These are phyloP conservation scores for Boloria euphrosyne DNA, from an alignment of 2,888 invertebrate genomes.

Conservation along the genomic window DNA sequence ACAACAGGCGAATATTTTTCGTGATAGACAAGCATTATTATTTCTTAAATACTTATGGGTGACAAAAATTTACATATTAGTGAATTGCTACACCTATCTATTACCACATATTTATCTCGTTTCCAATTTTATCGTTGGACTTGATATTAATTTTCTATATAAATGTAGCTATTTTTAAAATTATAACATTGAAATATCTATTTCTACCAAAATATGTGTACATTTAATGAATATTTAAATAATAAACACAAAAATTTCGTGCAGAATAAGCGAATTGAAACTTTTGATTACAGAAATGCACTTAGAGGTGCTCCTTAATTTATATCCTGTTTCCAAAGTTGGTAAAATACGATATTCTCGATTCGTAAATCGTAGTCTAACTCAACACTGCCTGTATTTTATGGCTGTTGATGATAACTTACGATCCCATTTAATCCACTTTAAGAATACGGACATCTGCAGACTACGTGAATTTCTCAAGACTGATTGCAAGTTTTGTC, in stretches of 20 bases:
- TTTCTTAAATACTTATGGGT: too few relatives aligned
- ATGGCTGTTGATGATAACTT: slow-evolving; percentile 49
- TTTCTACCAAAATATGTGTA: not conserved
- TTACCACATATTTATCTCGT: too few relatives aligned
- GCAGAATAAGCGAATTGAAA: slow-evolving; percentile 23
- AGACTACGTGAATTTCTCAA: slow-evolving; percentile 37
- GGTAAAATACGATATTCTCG: slow-evolving; percentile 40
- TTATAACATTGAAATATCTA: too few relatives aligned
- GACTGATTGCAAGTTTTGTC: slow-evolving; percentile 33
- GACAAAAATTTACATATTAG: too few relatives aligned
- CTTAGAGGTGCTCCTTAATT: slow-evolving; percentile 40
- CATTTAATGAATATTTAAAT: slow-evolving; percentile 13
- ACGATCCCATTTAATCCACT: slow-evolving; percentile 48
- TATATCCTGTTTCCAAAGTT: slow-evolving; percentile 39
- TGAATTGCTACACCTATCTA: too few relatives aligned
- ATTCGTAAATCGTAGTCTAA: slow-evolving; percentile 47
- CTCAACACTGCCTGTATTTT: slow-evolving; percentile 49
- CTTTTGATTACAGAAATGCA: slow-evolving; percentile 41
- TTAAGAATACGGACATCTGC: slow-evolving; percentile 44
- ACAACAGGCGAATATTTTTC: too few relatives aligned
- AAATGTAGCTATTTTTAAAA: too few relatives aligned
- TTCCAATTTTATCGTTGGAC: too few relatives aligned
- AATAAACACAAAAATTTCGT: slow-evolving; percentile 7
- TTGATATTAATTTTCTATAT: too few relatives aligned
- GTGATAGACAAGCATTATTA: too few relatives aligned